A percentile compares a stretch with the other conserved stretches of the same genome.
Evolutionary conservation across 2,113 vertebrate genomes (phyloP).

Genomic region (Clarias batrachus): DNA sequence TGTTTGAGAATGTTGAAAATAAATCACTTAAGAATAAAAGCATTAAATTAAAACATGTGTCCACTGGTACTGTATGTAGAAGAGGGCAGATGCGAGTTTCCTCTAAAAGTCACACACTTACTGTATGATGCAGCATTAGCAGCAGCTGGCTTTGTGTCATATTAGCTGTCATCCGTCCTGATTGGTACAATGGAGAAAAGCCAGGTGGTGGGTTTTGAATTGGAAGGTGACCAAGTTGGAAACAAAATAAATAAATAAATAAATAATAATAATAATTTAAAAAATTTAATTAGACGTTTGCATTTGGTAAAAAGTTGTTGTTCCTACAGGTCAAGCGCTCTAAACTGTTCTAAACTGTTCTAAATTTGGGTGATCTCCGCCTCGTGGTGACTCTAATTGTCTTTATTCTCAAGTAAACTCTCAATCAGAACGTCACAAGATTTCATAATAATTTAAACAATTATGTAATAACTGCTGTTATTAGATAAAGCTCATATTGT

Average conservation of each 20-base stretch:
- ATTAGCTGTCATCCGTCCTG: not conserved
- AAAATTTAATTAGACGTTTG: no score
- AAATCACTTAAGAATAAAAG: no score
- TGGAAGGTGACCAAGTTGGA: not conserved
- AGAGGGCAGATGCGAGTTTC: not conserved
- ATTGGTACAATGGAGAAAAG: not conserved
- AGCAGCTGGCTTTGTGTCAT: not conserved
- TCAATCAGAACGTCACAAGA: not conserved
- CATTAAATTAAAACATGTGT: no score
- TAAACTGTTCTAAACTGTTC: not conserved
- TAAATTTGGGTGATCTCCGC: not conserved
- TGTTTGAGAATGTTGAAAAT: no score
- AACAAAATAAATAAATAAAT: not conserved
- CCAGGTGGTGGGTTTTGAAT: not conserved
- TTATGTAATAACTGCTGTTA: not conserved
- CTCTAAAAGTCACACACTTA: not conserved
- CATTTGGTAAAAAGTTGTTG: no score
- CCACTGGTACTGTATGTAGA: not conserved
- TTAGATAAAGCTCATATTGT: conserved; percentile 8
- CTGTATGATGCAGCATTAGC: not conserved
- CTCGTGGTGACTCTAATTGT: not conserved
- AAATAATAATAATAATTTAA: no score
- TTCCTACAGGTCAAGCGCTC: no score
- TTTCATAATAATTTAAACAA: conserved; percentile 4
- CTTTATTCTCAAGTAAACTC: not conserved